A percentile compares a stretch with the other conserved stretches of the same genome.
Evolutionary conservation across 2,888 invertebrate species (phyloP).

Genomic region (Coenonympha arcania): DNA sequence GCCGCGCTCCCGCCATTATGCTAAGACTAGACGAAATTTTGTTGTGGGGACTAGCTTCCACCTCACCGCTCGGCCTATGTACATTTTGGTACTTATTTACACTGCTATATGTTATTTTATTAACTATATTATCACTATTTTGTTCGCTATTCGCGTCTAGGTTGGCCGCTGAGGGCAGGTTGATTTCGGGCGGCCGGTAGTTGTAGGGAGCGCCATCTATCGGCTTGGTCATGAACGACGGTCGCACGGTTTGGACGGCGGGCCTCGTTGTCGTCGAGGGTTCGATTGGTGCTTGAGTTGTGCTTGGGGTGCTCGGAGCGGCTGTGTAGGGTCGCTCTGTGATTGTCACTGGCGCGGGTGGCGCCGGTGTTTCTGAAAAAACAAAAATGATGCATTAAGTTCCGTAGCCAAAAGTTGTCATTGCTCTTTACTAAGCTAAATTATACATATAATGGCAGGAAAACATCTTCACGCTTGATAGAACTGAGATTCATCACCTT

Average conservation of each 20-base stretch:
- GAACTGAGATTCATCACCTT: too few species aligned
- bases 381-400: constrained; percentile 2
- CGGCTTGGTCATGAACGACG: constrained; percentile 70
- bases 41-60: constrained; percentile 72
- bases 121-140: constrained; percentile 74
- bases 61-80: constrained; percentile 65
- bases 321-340: constrained; percentile 55
- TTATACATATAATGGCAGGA: too few species aligned
- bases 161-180: constrained; percentile 63
- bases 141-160: constrained; percentile 69
- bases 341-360: constrained; percentile 45
- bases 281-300: constrained; percentile 9
- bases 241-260: constrained; percentile 60
- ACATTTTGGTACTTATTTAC: constrained; percentile 74
- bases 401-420: too few species aligned
- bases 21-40: constrained; percentile 75
- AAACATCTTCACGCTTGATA: too few species aligned
- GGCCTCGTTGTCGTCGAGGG: constrained; percentile 55
- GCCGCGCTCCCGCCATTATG: constrained; percentile 64
- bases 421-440: too few species aligned
- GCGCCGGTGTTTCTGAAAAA: constrained; percentile 53
- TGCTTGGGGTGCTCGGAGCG: constrained; percentile 51
- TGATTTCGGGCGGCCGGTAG: constrained; percentile 66
- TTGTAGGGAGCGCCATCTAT: constrained; percentile 69
- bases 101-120: constrained; percentile 72